A percentile compares a stretch with the other conserved stretches of the same genome.
Conservation (phyloP, 2,888 invertebrate genomes). For the Colostygia pectinataria region DNA sequence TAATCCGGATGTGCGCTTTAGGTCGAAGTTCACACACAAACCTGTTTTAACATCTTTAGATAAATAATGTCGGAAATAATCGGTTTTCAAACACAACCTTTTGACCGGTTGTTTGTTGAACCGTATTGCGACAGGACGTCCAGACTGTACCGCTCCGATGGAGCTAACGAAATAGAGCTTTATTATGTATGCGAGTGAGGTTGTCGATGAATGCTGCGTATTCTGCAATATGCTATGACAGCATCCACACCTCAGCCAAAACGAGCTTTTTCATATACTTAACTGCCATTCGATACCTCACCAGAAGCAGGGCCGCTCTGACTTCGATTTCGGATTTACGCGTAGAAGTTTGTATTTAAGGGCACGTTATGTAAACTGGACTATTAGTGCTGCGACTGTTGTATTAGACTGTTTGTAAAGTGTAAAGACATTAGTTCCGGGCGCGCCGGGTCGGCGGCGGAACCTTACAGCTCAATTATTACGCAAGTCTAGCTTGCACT, state of each 20-base stretch:
- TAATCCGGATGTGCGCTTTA: too few species aligned
- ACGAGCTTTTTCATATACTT: conserved; percentile 6
- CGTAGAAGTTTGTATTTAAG: neutral
- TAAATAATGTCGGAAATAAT: too few species aligned
- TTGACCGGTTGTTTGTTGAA: neutral
- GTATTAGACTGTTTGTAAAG: conserved; percentile 11
- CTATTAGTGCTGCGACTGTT: conserved; percentile 7
- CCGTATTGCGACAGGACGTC: neutral
- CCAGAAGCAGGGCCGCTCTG: neutral
- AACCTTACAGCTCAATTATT: conserved; percentile 16
- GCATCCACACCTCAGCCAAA: neutral
- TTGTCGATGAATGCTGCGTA: neutral
- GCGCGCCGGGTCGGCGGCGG: conserved; percentile 7
- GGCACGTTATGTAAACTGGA: neutral
- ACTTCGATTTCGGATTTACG: conserved; percentile 1
- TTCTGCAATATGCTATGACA: neutral
- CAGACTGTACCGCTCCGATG: neutral
- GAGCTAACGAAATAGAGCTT: conserved; percentile 14
- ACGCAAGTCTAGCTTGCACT: conserved; percentile 13
- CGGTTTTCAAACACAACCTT: too few species aligned
- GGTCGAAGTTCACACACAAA: too few species aligned
- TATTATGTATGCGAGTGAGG: neutral
- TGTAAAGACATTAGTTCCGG: conserved; percentile 16
- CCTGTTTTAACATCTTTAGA: too few species aligned
- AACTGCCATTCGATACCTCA: conserved; percentile 16